Evolutionary conservation across 2,888 invertebrate genomes (phyloP).

Genomic region (Caenorhabditis sp.): DNA sequence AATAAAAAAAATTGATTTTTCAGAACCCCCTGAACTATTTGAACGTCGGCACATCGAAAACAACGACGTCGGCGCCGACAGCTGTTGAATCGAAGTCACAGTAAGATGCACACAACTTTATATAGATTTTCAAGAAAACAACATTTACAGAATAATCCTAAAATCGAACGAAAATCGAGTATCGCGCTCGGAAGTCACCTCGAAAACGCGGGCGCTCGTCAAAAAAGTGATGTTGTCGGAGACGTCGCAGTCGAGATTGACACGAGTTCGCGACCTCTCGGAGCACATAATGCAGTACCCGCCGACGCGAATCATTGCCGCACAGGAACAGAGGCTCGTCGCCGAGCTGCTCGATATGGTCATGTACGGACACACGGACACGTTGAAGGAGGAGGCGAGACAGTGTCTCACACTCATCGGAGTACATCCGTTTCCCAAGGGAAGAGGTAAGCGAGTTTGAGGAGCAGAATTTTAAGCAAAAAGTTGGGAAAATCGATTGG

Average conservation of each 20-base stretch:
- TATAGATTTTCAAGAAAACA: slow-evolving; percentile 6
- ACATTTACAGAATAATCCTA: slow-evolving; percentile 42
- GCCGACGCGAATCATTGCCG: slow-evolving; percentile 69
- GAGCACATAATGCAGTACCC: slow-evolving; percentile 73
- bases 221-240: slow-evolving; percentile 64
- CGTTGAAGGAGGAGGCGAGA: slow-evolving; percentile 64
- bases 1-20: background rate
- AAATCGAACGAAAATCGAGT: slow-evolving; percentile 63
- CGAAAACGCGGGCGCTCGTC: slow-evolving; percentile 65
- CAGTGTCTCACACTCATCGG: slow-evolving; percentile 74
- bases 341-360: slow-evolving; percentile 64
- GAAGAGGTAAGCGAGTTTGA: slow-evolving; percentile 32
- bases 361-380: slow-evolving; percentile 52
- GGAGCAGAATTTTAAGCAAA: background rate
- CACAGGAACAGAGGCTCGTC: slow-evolving; percentile 62
- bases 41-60: slow-evolving; percentile 31
- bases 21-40: slow-evolving; percentile 48
- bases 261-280: slow-evolving; percentile 66
- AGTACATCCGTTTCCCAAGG: slow-evolving; percentile 61
- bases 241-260: slow-evolving; percentile 55
- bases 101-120: no score
- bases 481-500: background rate
- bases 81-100: slow-evolving; percentile 51
- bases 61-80: background rate
- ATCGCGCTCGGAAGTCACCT: slow-evolving; percentile 67